Base-by-base conservation (phyloP, 1,140 invertebrate species). In the Colletes gigas region DNA sequence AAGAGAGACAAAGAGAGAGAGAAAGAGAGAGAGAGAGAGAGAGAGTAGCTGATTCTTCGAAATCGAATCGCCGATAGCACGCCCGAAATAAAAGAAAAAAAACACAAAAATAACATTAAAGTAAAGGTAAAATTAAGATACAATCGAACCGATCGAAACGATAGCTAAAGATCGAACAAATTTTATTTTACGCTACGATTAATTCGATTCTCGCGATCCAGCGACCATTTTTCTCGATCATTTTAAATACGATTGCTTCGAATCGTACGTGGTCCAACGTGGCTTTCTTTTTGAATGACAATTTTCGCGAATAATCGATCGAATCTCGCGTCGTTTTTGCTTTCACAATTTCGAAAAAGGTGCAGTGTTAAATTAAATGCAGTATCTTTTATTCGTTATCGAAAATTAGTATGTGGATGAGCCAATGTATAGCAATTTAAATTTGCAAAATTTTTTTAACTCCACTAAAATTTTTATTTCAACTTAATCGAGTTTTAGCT, bases 31-130 rank as follows among this genome's bases (percentile, higher is more conserved):
- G 44, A 44, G 44, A 44, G 44, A 44, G 14, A 74, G 39, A 55
- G 21, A 41, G 54, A 7, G 52, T 65, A 57, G 60, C 41, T 66
- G 68, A 79, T 79, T 30, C 66, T 59, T 69, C 15, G 54, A 77
- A n/a, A 47, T 77, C 54, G 54, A 59, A 65, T 72, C 70, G 14
- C 50, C 69, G 60, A 72, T 47, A 78, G 57, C 52, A 73, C 63
- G 69, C 50, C 77, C 60, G 77, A 73, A 21, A 67, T n/a, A 39
- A 69, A 39, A 52, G 7, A 5, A 68, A 68, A 60, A 47, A 60
- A 39, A 44, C n/a, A 30, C 2, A 44, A 55, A 72, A 21, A 1
- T 7, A 50, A 52, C 15, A 50, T 12, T 14, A n/a, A 75, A 52
- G 12, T 44, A 9, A 6, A 39, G n/a, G 12, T 15, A 52, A 47